A percentile compares a stretch with the other conserved stretches of the same genome.
phyloP scores from a whole-genome alignment of 2,113 vertebrate species.

The Hiodon tergisus region DNA sequence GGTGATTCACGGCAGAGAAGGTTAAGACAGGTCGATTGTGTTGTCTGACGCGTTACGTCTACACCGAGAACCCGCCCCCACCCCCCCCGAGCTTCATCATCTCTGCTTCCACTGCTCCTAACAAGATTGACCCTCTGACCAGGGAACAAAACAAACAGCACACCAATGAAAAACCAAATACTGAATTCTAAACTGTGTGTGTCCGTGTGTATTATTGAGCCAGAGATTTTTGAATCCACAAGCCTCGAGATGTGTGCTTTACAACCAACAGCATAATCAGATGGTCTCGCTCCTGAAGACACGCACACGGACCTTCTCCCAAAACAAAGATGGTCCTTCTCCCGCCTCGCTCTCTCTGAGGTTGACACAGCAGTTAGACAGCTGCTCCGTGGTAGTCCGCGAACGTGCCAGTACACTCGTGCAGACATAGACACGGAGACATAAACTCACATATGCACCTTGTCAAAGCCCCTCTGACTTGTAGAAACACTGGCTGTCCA shows the following conservation, averaged over 20 bases:
- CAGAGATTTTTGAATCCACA: slow-evolving; percentile 14
- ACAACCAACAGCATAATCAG: slow-evolving; percentile 46
- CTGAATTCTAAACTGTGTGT: no score
- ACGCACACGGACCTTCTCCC: slow-evolving; percentile 44
- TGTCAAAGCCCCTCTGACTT: neutral
- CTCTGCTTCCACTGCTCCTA: neutral
- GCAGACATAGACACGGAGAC: neutral
- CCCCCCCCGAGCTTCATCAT: no score
- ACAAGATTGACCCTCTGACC: neutral
- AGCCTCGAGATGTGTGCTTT: slow-evolving; percentile 44
- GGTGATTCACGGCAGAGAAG: neutral
- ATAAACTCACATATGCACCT: slow-evolving; percentile 31
- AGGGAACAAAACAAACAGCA: neutral
- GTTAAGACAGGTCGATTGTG: neutral
- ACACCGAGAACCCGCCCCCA: no score
- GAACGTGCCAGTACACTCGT: slow-evolving; percentile 27
- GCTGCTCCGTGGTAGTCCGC: slow-evolving; percentile 42
- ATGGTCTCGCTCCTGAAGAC: slow-evolving; percentile 32
- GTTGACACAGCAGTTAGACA: slow-evolving; percentile 37
- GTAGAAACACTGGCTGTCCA: slow-evolving; percentile 5
- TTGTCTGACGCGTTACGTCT: neutral
- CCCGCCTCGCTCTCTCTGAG: slow-evolving; percentile 29
- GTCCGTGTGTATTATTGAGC: neutral
- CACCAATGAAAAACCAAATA: neutral
- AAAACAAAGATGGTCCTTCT: slow-evolving; percentile 54